phyloP scores from a whole-genome alignment of 2,888 invertebrate species.

The Caradrina clavipalpis region DNA sequence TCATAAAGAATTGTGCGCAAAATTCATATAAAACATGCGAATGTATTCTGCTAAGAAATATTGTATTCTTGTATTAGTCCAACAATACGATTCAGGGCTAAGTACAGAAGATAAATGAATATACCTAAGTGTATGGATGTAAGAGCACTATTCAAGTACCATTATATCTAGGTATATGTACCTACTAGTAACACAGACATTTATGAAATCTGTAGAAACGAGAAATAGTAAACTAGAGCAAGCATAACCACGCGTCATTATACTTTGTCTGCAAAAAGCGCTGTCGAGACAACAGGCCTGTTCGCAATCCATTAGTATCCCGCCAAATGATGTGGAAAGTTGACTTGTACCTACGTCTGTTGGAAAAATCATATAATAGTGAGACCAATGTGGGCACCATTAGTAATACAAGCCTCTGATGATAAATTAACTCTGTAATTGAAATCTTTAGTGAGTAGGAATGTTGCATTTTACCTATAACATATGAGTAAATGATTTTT shows the following conservation, averaged over 20 bases:
- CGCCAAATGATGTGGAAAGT: slow-evolving; percentile 88
- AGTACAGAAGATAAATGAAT: slow-evolving; percentile 48
- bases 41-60: slow-evolving; percentile 30
- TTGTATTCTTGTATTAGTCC: not conserved
- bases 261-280: slow-evolving; percentile 79
- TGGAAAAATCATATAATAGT: slow-evolving; percentile 75
- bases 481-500: too few relatives aligned
- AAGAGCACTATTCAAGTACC: not conserved
- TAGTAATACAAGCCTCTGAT: slow-evolving; percentile 68
- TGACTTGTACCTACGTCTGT: slow-evolving; percentile 70
- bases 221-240: slow-evolving; percentile 70
- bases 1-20: slow-evolving; percentile 9
- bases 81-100: slow-evolving; percentile 37
- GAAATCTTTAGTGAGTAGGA: slow-evolving; percentile 15
- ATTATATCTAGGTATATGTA: too few relatives aligned
- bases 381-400: slow-evolving; percentile 65
- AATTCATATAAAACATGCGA: slow-evolving; percentile 28
- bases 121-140: not conserved
- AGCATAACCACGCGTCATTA: slow-evolving; percentile 71
- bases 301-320: slow-evolving; percentile 87
- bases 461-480: too few relatives aligned
- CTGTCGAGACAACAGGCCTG: slow-evolving; percentile 82
- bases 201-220: slow-evolving; percentile 49
- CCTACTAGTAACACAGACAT: not conserved
- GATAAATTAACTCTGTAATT: slow-evolving; percentile 68